Base-by-base conservation (phyloP, 2,888 invertebrate genomes). In the Gordius sp. region DNA sequence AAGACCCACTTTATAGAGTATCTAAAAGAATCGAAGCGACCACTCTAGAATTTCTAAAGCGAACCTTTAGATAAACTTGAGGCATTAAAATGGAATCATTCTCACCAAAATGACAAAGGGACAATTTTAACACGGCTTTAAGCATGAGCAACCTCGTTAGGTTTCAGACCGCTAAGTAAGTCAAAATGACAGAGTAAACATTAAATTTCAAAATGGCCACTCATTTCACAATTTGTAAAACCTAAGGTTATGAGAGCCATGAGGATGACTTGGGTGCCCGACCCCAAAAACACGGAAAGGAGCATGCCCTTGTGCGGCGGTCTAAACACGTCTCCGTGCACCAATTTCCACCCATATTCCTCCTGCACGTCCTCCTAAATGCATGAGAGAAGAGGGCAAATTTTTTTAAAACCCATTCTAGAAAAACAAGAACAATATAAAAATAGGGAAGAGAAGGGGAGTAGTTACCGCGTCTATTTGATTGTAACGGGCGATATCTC, bases 401-500 rank as follows among this genome's bases (percentile, higher is more conserved):
- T 24, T 16, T 24, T 54, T 56, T 2, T 56, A 13, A 56, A 41
- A 41, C 16, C 13, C 27, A 56, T 8, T 13, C 2, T n/a, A n/a
- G 8, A 56, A 16, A 57, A 16, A 52, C 8, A 52, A 18, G 8
- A n/a, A 13, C 8, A 39, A 39, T 13, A 39, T 39, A n/a, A 39
- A 39, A 13, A 13, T n/a, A 39, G n/a, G n/a, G 39, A 13, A 13
- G 13, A 39, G 16, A 18, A 28, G 16, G 25, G 27, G 27, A 8
- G 28, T 54, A 66, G 67, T 62, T 65, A 77, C 78, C 58, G 71
- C 70, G 60, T 74, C 74, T 58, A 73, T 67, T 74, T 93, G 89
- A 71, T 97, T 97, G 69, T 97, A 97, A 63, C 93, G 76, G 2
- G 93, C 91, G 64, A 99, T 93, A 71, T 97, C 97, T 69, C 91